Conservation (phyloP, 2,113 vertebrate genomes). For the Spea multiplicata region DNA sequence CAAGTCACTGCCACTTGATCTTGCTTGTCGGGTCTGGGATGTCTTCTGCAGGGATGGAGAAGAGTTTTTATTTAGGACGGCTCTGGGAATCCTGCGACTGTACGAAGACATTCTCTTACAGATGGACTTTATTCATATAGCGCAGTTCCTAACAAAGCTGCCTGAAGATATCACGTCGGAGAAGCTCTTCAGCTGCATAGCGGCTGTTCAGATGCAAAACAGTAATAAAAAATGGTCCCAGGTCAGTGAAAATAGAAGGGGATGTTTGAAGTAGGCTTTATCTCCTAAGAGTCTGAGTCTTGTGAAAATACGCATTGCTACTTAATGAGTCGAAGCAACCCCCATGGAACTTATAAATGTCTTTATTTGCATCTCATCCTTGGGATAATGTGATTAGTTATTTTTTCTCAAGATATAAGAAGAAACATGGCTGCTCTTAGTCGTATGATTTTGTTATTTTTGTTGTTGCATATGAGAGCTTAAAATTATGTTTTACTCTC, state of each 20-base stretch:
- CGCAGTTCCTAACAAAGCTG: constrained; percentile 95
- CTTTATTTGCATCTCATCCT: too few species aligned
- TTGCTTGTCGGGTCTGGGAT: constrained; percentile 98
- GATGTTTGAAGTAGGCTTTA: too few species aligned
- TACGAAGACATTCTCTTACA: constrained; percentile 94
- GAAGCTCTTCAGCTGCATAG: constrained; percentile 90
- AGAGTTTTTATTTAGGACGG: constrained; percentile 94
- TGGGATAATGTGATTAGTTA: too few species aligned
- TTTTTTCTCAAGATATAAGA: too few species aligned
- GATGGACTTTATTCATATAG: constrained; percentile 99
- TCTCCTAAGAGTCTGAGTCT: too few species aligned
- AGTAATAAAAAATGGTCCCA: constrained; percentile 95
- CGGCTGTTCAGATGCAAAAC: constrained; percentile 94
- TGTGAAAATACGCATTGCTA: too few species aligned
- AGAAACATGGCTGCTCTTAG: too few species aligned
- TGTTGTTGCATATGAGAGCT: too few species aligned
- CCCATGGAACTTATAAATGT: too few species aligned
- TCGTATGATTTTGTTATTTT: too few species aligned
- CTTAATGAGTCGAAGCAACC: too few species aligned
- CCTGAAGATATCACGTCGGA: constrained; percentile 91
- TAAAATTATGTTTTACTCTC: too few species aligned
- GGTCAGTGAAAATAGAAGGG: constrained; percentile 62
- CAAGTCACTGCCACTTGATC: constrained; percentile 93
- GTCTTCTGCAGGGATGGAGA: constrained; percentile 98
- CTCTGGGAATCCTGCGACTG: constrained; percentile 89